Evolutionary conservation across 2,797 vertebrate species (phyloP), one percentile per base, ranked within the genome.

Genomic region (Darevskia mixta): DNA sequence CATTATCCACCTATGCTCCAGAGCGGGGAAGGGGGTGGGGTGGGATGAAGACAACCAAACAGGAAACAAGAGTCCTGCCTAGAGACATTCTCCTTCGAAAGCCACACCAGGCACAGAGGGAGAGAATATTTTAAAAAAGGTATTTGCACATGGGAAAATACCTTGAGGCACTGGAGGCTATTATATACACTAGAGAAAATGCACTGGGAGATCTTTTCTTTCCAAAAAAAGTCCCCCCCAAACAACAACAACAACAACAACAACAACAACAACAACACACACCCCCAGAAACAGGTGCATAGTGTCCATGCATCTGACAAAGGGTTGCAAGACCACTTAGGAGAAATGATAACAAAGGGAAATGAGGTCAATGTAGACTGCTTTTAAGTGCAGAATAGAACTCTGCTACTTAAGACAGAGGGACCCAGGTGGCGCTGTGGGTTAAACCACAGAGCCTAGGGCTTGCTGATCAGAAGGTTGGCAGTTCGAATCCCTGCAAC

Each of bases 151-250:
- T 0, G 35, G 9, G 78, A 91, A 15, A 23, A 25, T 29, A 45
- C 0, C 10, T 3, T 18, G 8, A 69, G 61, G n/a, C 18, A 41
- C 8, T 45, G 43, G 2, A 10, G 0, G 1, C 41, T 92, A 49
- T 35, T 4, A 0, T 0, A 8, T 0, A 2, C 0, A 0, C 29
- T 76, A 55, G 8, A 55, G 45, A 41, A 45, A 79, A 25, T 3
- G 38, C 1, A 3, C 15, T 61, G 80, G 64, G 78, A 72, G 66
- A 25, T 38, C 15, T 5, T 10, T 81, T 35, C 2, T 5, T 35
- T 35, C 35, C 35, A 35, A 35, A 78, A 67, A 23, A 25, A 27
- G 18, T 35, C 35, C 27, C 55, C 58, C 55, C 35, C 3, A 61
- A 64, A 78, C 3, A 35, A 25, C n/a, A n/a, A n/a, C n/a, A n/a